These are phyloP conservation scores for Lagenorhynchus albirostris DNA, from an alignment of 2,113 vertebrate species.

Conservation along the genomic window DNA sequence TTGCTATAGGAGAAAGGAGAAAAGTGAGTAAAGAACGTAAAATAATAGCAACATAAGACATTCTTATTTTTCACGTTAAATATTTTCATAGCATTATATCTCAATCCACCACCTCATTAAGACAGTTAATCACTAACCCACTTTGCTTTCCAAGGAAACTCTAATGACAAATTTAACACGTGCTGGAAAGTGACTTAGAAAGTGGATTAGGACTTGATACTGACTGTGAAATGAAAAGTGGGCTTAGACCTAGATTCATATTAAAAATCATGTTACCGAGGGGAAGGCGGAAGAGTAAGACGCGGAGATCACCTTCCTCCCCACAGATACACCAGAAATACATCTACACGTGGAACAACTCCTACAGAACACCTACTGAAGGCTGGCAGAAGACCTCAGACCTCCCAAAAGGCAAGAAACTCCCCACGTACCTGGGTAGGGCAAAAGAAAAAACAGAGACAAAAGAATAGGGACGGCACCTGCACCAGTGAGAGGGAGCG, in stretches of 20 bases:
- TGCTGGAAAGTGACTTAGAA: background rate
- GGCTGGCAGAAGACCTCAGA: too few relatives aligned
- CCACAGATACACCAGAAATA: too few relatives aligned
- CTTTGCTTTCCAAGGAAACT: slow-evolving; percentile 29
- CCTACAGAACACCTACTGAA: too few relatives aligned
- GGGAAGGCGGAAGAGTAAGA: too few relatives aligned
- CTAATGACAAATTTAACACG: slow-evolving; percentile 14
- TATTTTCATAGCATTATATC: slow-evolving; percentile 23
- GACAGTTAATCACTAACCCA: background rate
- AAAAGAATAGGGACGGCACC: too few relatives aligned
- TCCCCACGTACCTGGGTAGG: too few relatives aligned
- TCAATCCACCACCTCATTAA: background rate
- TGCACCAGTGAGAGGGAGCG: too few relatives aligned
- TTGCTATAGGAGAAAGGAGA: slow-evolving; percentile 84
- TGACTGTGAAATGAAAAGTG: slow-evolving; percentile 15
- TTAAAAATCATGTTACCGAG: slow-evolving; percentile 29
- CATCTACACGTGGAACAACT: too few relatives aligned
- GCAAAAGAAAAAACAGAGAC: too few relatives aligned
- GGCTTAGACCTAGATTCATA: background rate
- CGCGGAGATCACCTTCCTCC: too few relatives aligned
- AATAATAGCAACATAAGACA: background rate
- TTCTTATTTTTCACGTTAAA: slow-evolving; percentile 17
- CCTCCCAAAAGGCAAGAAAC: too few relatives aligned
- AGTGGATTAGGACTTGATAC: background rate
- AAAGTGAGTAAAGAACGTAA: slow-evolving; percentile 3